These are phyloP conservation scores for Neosilurus mollespiculum DNA, from an alignment of 2,797 vertebrate genomes.

Conservation along the genomic window DNA sequence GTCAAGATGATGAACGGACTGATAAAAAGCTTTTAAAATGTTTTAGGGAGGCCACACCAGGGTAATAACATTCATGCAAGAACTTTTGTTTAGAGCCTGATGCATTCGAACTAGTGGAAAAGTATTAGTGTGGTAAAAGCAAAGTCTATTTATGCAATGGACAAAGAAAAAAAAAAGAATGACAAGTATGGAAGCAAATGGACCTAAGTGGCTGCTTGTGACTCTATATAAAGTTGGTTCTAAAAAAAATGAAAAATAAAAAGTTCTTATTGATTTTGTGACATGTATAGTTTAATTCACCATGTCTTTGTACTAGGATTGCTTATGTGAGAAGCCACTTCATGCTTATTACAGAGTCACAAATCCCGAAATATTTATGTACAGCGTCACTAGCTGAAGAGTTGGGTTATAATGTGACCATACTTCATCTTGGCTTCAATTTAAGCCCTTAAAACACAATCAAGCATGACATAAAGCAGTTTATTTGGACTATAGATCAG, in stretches of 20 bases:
- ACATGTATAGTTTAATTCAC: neutral
- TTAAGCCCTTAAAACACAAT: slow-evolving; percentile 7
- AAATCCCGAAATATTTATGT: too few relatives aligned
- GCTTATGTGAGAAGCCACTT: neutral
- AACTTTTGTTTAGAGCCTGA: neutral
- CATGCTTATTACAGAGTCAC: neutral
- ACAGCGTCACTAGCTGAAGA: slow-evolving; percentile 33
- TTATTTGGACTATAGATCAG: neutral
- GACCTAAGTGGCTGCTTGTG: neutral
- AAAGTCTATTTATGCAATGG: neutral
- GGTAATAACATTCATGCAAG: neutral
- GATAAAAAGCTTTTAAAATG: slow-evolving; percentile 17
- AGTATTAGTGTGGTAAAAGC: neutral
- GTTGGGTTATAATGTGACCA: slow-evolving; percentile 50
- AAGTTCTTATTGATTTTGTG: neutral
- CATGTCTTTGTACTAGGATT: neutral
- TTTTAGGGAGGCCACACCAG: slow-evolving; percentile 2
- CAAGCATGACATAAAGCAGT: slow-evolving; percentile 20
- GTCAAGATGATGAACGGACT: slow-evolving; percentile 38
- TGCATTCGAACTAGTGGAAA: neutral
- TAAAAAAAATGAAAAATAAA: too few relatives aligned
- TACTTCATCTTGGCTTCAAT: too few relatives aligned
- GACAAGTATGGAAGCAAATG: neutral
- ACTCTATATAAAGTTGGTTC: neutral
- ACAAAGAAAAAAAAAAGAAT: neutral